These are phyloP conservation scores for Lepilemur ruficaudatus DNA, from an alignment of 2,797 vertebrate genomes.

Conservation along the genomic window DNA sequence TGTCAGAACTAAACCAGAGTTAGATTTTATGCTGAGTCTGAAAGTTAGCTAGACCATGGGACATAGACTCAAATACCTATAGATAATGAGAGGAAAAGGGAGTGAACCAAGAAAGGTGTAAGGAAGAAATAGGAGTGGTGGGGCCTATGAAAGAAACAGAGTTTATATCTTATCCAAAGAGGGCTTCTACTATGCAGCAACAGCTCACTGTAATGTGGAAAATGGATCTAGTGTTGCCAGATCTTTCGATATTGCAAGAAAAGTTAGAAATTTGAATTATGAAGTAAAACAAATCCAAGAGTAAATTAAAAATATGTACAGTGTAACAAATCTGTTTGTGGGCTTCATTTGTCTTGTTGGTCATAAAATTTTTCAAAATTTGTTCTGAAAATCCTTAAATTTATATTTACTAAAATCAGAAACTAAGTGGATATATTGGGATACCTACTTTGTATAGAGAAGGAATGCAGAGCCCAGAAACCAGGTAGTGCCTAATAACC, in stretches of 20 bases:
- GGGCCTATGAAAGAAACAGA: neutral
- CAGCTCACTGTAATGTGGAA: neutral
- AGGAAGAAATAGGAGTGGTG: neutral
- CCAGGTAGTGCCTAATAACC: neutral
- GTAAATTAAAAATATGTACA: neutral
- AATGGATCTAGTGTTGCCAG: neutral
- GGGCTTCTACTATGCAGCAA: neutral
- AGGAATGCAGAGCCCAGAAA: neutral
- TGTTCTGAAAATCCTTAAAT: neutral
- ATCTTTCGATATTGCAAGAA: neutral
- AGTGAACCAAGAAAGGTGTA: neutral
- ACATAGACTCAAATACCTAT: neutral
- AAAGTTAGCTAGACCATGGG: neutral
- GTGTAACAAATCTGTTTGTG: neutral
- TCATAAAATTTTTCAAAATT: neutral
- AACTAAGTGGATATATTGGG: neutral
- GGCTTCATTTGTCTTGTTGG: neutral
- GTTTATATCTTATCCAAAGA: neutral
- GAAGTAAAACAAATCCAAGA: neutral
- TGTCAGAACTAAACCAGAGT: neutral
- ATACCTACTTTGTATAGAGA: neutral
- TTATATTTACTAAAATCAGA: neutral
- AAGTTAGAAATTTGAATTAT: neutral
- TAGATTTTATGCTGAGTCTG: neutral
- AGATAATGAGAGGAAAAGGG: neutral